Evolutionary conservation across 1,140 invertebrate species (phyloP).

Genomic region (Ceratitis capitata): DNA sequence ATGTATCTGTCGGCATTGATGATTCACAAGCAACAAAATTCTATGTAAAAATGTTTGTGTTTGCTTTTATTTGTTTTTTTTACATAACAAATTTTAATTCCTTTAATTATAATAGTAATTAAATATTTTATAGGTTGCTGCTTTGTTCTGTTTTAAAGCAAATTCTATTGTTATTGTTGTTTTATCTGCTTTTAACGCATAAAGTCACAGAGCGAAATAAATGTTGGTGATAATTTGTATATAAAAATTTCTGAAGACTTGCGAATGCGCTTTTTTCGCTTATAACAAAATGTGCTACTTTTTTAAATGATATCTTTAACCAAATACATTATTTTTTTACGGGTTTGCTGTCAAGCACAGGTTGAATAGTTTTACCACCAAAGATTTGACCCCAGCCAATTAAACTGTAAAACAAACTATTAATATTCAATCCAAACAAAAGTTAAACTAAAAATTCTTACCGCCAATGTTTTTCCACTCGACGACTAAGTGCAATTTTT

Average conservation of each 20-base stretch:
- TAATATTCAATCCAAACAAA: neutral
- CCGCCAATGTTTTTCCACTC: constrained; percentile 99
- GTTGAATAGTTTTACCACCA: constrained; percentile 76
- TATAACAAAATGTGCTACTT: constrained; percentile 5
- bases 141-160: neutral
- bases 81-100: constrained; percentile 21
- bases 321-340: neutral
- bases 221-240: neutral
- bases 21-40: neutral
- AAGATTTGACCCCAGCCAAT: constrained; percentile 98
- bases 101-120: constrained; percentile 21
- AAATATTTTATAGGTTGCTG: constrained; percentile 1
- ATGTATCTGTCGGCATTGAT: too few relatives aligned
- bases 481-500: constrained; percentile 96
- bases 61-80: constrained; percentile 19
- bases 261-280: neutral
- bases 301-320: neutral
- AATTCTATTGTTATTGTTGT: neutral
- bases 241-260: constrained; percentile 19
- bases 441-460: constrained; percentile 62
- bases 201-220: neutral
- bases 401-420: constrained; percentile 73
- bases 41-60: constrained; percentile 11
- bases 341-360: constrained; percentile 48
- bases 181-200: neutral